These are phyloP conservation scores for Phocides pigmalion DNA, from an alignment of 1,140 invertebrate species.

Conservation along the genomic window DNA sequence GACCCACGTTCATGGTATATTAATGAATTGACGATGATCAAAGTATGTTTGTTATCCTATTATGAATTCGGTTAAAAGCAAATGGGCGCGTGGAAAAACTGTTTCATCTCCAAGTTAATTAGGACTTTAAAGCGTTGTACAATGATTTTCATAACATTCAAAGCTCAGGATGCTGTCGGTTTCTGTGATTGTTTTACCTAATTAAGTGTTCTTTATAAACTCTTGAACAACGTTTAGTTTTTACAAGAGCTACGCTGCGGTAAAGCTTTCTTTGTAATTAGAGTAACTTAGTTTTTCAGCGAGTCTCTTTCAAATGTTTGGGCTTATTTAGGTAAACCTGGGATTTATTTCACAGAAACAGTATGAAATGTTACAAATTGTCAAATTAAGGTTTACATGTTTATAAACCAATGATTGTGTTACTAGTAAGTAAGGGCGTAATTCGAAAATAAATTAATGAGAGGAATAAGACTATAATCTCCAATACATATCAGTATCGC, in stretches of 20 bases:
- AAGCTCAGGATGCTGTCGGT: background rate
- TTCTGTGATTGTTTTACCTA: background rate
- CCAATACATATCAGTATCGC: no score
- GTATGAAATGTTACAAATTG: no score
- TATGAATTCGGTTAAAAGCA: no score
- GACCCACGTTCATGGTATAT: no score
- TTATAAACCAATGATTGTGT: no score
- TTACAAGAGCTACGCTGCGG: background rate
- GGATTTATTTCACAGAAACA: background rate
- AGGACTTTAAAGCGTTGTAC: background rate
- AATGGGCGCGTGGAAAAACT: background rate
- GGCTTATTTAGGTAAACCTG: background rate
- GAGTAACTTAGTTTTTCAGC: background rate
- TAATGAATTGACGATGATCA: no score
- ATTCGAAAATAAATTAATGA: no score
- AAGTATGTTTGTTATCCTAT: no score
- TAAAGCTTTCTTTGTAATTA: background rate
- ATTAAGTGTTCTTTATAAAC: background rate
- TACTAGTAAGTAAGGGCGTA: no score
- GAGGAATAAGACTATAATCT: no score
- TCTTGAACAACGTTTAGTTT: conserved; percentile 1
- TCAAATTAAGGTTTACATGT: no score
- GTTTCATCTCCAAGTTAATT: background rate
- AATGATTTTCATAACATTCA: background rate
- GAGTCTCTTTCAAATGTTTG: background rate